Evolutionary conservation across 2,888 invertebrate species (phyloP), one percentile per base, ranked within the genome.

Genomic region (Gortyna flavago): DNA sequence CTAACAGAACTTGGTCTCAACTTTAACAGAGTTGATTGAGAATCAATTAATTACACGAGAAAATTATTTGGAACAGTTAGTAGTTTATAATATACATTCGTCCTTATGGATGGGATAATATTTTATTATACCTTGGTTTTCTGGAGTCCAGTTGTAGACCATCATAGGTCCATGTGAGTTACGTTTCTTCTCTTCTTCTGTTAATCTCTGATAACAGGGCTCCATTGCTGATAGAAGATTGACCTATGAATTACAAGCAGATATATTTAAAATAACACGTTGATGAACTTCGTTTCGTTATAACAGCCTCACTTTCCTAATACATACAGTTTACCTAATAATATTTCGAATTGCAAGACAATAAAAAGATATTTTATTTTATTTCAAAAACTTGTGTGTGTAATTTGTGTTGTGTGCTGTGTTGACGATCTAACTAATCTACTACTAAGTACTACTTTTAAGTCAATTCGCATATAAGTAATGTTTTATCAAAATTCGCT

Each of bases 81-180:
- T n/a, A n/a, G n/a, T n/a, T n/a, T n/a, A n/a, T n/a, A 21, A 44
- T 68, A 35, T 18, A 18, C 0, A 1, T 51, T 29, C 21, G 11
- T 21, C 13, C 18, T 69, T 11, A 2, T 57, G 57, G 11, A 16
- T 69, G 4, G 2, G 41, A 21, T 57, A 41, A 35, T 2, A 35
- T 4, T 32, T 4, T 21, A n/a, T n/a, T 13, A 25, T 92, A 93
- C 98, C 98, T 89, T 97, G 96, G 84, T 97, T 96, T 61, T 97
- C 95, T 0, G 95, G 83, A 0, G 97, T 97, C 94, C 98, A 98
- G 79, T 97, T 97, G 90, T 98, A 99, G 62, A 98, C 95, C 29
- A 98, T 95, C 98, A 99, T 99, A 0, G 99, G 98, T 0, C 99
- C 99, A 91, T 99, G 99, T 0, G 93, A 94, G 93, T 99, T 99